Evolutionary conservation across 2,888 invertebrate genomes (phyloP), one percentile per base, ranked within the genome.

Genomic region (Drosophila kambysellisi): DNA sequence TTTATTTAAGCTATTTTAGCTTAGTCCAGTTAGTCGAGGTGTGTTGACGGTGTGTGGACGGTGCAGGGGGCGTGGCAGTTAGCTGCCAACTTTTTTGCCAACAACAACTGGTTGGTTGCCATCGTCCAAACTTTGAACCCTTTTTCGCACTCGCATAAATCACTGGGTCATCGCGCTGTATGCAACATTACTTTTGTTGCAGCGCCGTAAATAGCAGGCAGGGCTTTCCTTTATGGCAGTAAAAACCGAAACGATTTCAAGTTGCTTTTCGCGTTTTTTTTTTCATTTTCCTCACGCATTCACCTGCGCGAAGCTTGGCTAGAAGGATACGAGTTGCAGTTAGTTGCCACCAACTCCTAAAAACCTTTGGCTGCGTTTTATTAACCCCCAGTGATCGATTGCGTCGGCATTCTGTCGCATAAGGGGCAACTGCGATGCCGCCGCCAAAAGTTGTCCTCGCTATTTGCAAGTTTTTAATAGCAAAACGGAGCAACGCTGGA

Each of bases 311-410:
- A 59, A 65, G 58, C 46, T 68, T 57, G 25, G 54, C 50, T 52
- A 59, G 51, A 65, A 54, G 57, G 53, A 62, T 57, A 41, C 52
- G 25, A 68, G 73, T 73, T 41, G 56, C 58, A 68, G 61, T 56
- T 37, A 37, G 37, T 60, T 76, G 73, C 65, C 64, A 46, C 37
- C 58, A 41, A 70, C 54, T 50, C 67, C 70, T 54, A 57, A 54
- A 70, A 66, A 61, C 63, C 65, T 71, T 74, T 53, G 64, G 60
- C 67, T 76, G 82, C 76, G 66, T 73, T 82, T 81, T 79, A 82
- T 82, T 82, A 82, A 75, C 80, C 82, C 79, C 74, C 66, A 56
- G 80, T 82, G 81, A 82, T 80, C 82, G 77, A 82, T 82, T 74
- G 80, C 74, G 68, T 61, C 67, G 73, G 79, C 79, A 79, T 69